Conservation (phyloP, 2,888 invertebrate genomes). For the Tricholauxania praeusta region DNA sequence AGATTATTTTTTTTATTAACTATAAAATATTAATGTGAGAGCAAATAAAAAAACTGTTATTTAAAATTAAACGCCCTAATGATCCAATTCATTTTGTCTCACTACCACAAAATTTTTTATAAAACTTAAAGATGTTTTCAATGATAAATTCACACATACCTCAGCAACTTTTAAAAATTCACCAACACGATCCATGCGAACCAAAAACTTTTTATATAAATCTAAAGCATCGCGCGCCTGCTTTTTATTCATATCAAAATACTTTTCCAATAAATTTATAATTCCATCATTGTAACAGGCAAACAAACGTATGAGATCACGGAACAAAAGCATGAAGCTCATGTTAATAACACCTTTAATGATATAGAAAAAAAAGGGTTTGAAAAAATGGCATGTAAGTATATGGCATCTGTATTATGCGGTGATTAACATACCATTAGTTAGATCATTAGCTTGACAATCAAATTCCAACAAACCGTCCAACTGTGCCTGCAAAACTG, state of each 20-base stretch:
- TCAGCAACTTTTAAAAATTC: constrained; percentile 94
- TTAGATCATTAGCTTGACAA: constrained; percentile 95
- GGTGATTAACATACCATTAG: constrained; percentile 75
- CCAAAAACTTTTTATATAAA: constrained; percentile 98
- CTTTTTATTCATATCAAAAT: constrained; percentile 99
- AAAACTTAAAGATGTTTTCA: neutral
- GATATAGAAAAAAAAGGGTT: constrained; percentile 4
- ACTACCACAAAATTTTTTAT: too few relatives aligned
- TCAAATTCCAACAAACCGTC: constrained; percentile 97
- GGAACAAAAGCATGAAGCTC: constrained; percentile 98
- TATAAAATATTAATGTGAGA: too few relatives aligned
- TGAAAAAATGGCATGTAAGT: constrained; percentile 9
- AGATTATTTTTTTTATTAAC: too few relatives aligned
- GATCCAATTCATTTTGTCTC: too few relatives aligned
- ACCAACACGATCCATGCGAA: constrained; percentile 97
- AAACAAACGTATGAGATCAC: constrained; percentile 98
- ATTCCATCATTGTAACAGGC: constrained; percentile 99
- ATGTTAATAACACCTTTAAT: constrained; percentile 90
- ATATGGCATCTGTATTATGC: constrained; percentile 10
- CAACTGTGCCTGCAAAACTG: constrained; percentile 94
- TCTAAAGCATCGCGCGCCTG: constrained; percentile 98
- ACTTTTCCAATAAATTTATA: constrained; percentile 98
- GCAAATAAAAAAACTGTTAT: too few relatives aligned
- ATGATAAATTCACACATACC: constrained; percentile 62
- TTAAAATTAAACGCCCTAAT: too few relatives aligned